Percentiles rank a stretch among this genome's conserved stretches.
phyloP scores from a whole-genome alignment of 2,797 vertebrate species.

The Chelonia mydas region DNA sequence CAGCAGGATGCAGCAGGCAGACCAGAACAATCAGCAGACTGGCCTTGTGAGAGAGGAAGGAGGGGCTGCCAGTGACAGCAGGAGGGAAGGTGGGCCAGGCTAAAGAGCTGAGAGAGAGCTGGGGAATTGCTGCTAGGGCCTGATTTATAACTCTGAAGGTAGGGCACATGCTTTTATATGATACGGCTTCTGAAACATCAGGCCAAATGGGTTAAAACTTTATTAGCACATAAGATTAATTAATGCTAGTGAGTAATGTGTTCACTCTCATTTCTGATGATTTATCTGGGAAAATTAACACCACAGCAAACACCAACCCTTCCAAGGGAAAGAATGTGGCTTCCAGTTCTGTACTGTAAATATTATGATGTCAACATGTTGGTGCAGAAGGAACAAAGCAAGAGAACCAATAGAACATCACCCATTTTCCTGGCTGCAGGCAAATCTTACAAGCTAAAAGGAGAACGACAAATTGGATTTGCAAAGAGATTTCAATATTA shows the following conservation, averaged over 20 bases:
- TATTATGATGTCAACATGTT: constrained; percentile 17
- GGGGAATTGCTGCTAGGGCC: background rate
- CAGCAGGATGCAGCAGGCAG: background rate
- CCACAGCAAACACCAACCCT: constrained; percentile 12
- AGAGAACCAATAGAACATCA: background rate
- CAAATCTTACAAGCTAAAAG: constrained; percentile 8
- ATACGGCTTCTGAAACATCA: background rate
- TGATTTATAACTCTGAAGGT: background rate
- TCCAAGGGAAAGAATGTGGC: constrained; percentile 26
- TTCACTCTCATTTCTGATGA: constrained; percentile 23
- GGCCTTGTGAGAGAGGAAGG: background rate
- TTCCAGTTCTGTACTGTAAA: background rate
- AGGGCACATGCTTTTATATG: background rate
- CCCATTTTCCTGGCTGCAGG: constrained; percentile 53
- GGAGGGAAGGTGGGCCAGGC: background rate
- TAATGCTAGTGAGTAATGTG: background rate
- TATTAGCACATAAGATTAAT: constrained; percentile 26
- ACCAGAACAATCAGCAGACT: background rate
- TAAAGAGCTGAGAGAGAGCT: background rate
- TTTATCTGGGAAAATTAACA: constrained; percentile 47
- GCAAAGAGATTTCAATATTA: constrained; percentile 64
- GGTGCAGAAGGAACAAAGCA: constrained; percentile 30
- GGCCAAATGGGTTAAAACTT: constrained; percentile 1
- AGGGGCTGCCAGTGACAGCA: background rate
- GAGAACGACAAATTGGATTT: constrained; percentile 50